A percentile compares a stretch with the other conserved stretches of the same genome.
phyloP scores from a whole-genome alignment of 2,797 vertebrate genomes.

The Astyanax mexicanus region DNA sequence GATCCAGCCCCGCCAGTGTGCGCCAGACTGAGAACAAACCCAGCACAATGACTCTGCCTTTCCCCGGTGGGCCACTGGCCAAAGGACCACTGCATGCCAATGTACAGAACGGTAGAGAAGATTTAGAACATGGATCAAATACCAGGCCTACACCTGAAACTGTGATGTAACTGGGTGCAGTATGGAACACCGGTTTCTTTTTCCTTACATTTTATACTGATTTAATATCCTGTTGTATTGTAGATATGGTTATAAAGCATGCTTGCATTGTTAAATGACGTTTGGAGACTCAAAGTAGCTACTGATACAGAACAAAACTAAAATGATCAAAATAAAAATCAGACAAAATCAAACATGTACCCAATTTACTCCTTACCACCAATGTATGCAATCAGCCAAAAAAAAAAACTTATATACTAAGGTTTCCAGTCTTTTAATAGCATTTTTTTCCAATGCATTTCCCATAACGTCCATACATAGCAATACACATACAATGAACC shows the following conservation, averaged over 20 bases:
- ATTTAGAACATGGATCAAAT: conserved; percentile 4
- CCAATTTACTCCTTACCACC: background rate
- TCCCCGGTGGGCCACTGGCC: conserved; percentile 13
- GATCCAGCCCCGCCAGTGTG: background rate
- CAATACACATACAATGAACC: too few species aligned
- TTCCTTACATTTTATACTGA: conserved; percentile 1
- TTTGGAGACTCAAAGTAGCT: background rate
- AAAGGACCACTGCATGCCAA: conserved; percentile 26
- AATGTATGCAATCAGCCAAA: background rate
- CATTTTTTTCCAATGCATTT: background rate
- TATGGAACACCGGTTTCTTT: background rate
- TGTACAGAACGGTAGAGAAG: conserved; percentile 44
- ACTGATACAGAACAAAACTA: background rate
- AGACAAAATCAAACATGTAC: too few species aligned
- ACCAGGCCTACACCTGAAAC: conserved; percentile 30
- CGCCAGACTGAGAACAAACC: conserved; percentile 38
- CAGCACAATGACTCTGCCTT: conserved; percentile 42
- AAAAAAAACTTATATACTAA: background rate
- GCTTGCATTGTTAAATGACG: conserved; percentile 17
- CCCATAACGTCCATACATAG: too few species aligned
- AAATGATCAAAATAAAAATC: background rate
- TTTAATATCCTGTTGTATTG: conserved; percentile 19
- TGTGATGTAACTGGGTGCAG: conserved; percentile 30
- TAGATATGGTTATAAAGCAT: conserved; percentile 30
- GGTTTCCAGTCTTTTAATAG: background rate